Evolutionary conservation across 2,888 invertebrate species (phyloP).

Genomic region (Scrobipalpa atriplicella): DNA sequence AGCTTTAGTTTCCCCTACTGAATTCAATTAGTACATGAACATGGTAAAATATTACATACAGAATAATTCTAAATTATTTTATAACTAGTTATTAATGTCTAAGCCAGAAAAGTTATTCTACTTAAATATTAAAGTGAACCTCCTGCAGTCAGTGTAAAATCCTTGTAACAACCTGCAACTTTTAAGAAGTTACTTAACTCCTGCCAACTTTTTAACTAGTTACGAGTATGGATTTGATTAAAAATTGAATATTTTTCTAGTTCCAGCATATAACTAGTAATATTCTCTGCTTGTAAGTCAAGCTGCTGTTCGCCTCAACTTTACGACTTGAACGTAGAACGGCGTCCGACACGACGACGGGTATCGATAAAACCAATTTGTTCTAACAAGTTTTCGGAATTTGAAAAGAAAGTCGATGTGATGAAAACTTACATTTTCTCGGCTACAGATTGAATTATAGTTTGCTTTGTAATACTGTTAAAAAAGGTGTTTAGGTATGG

Average conservation of each 20-base stretch:
- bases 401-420: slow-evolving; percentile 16
- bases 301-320: slow-evolving; percentile 17
- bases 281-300: slow-evolving; percentile 20
- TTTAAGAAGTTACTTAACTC: no score
- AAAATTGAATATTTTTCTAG: no score
- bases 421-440: slow-evolving; percentile 15
- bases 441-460: not conserved
- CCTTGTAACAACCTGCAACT: no score
- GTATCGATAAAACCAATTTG: slow-evolving; percentile 22
- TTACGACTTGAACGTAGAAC: slow-evolving; percentile 22
- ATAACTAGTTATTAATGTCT: no score
- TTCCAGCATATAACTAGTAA: not conserved
- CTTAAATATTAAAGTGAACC: no score
- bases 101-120: no score
- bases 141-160: no score
- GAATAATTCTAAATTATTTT: no score
- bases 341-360: slow-evolving; percentile 15
- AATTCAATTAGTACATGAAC: not conserved
- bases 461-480: no score
- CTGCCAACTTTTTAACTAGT: no score
- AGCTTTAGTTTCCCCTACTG: not conserved
- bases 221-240: no score
- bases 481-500: no score
- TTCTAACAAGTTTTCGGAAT: slow-evolving; percentile 23
- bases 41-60: not conserved